Conservation (phyloP, 2,113 vertebrate species). For the Pogona vitticeps region DNA sequence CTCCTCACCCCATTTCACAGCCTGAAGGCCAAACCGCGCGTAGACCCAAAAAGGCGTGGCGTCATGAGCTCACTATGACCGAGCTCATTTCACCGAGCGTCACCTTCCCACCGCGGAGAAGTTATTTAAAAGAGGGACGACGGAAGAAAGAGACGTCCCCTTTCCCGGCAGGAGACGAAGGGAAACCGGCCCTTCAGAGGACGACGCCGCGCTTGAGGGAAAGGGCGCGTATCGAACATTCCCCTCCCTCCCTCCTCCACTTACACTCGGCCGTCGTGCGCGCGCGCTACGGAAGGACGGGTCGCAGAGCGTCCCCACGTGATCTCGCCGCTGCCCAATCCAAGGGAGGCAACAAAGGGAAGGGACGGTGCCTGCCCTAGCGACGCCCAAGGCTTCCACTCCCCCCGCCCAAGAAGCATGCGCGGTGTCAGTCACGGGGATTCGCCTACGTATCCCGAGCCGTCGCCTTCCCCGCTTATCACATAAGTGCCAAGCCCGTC, state of each 20-base stretch:
- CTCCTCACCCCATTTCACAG: background rate
- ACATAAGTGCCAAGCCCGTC: background rate
- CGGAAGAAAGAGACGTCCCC: background rate
- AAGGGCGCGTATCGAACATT: background rate
- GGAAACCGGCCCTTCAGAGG: background rate
- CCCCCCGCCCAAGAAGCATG: background rate
- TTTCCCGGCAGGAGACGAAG: too few species aligned
- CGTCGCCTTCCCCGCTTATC: background rate
- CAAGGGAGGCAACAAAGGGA: background rate
- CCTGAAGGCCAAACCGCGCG: background rate
- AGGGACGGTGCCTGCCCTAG: background rate
- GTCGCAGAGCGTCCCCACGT: background rate
- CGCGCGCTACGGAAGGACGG: accelerated
- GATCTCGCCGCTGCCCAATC: background rate
- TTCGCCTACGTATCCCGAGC: too few species aligned
- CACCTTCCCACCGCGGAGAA: background rate
- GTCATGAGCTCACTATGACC: background rate
- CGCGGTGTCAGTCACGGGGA: background rate
- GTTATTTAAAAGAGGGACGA: too few species aligned
- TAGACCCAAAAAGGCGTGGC: background rate
- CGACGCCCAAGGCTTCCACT: background rate
- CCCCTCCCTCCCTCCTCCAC: background rate
- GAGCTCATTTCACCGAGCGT: background rate
- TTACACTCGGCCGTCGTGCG: background rate
- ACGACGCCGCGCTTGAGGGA: background rate